phyloP scores from a whole-genome alignment of 1,140 invertebrate species.

The Matsumurasca onukii region DNA sequence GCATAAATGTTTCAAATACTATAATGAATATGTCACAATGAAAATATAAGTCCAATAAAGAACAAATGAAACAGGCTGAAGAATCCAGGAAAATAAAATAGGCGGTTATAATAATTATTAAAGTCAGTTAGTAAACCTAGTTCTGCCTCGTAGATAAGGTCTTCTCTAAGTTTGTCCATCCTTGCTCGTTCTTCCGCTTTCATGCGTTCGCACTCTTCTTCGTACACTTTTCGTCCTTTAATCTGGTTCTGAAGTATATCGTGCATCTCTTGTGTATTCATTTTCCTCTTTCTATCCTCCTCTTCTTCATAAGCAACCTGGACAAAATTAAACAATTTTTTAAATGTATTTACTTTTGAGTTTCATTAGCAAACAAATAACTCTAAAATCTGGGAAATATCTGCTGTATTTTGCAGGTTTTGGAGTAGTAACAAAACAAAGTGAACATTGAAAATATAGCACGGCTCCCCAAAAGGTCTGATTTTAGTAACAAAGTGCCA shows the following conservation, averaged over 20 bases:
- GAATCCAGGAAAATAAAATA: too few relatives aligned
- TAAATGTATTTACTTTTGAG: neutral
- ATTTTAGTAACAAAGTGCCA: too few relatives aligned
- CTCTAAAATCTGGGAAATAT: too few relatives aligned
- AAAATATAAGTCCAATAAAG: too few relatives aligned
- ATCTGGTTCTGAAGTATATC: slow-evolving; percentile 20
- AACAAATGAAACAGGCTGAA: too few relatives aligned
- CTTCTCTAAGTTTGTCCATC: neutral
- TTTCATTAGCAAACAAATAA: neutral
- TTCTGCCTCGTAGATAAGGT: neutral
- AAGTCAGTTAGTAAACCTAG: neutral
- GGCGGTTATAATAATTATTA: neutral
- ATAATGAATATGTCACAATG: too few relatives aligned
- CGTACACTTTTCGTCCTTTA: neutral
- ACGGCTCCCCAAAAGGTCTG: too few relatives aligned
- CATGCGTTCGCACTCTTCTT: neutral
- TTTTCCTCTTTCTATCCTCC: slow-evolving; percentile 8
- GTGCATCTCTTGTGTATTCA: neutral
- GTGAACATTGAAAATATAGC: too few relatives aligned
- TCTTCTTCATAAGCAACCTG: slow-evolving; percentile 20
- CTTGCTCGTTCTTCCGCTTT: slow-evolving; percentile 13
- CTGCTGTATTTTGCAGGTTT: too few relatives aligned
- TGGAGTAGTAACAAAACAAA: too few relatives aligned
- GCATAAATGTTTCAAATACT: too few relatives aligned
- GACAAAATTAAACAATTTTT: neutral